Evolutionary conservation across 2,888 invertebrate genomes (phyloP).

Genomic region (Byasa hedistus): DNA sequence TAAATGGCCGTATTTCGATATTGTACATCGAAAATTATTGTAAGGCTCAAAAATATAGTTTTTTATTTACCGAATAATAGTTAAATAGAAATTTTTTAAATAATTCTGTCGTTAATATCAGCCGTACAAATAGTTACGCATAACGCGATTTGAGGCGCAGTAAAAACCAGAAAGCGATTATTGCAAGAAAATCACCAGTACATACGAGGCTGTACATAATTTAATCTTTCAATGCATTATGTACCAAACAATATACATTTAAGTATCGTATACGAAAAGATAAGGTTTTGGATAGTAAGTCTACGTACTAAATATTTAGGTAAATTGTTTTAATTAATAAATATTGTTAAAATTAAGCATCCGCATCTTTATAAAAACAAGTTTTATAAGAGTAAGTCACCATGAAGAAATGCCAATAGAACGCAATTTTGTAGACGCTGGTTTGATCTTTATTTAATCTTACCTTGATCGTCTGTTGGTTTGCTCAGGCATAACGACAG

Average conservation of each 20-base stretch:
- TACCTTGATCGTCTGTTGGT: slow-evolving; percentile 47
- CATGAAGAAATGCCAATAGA: slow-evolving; percentile 52
- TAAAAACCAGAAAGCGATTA: neutral
- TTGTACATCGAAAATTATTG: neutral
- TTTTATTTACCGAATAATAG: neutral
- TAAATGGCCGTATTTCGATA: neutral
- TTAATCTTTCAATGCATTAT: neutral
- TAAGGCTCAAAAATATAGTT: neutral
- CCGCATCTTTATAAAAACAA: slow-evolving; percentile 36
- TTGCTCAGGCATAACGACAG: slow-evolving; percentile 56
- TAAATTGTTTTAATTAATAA: neutral
- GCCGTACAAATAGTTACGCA: neutral
- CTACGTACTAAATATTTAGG: neutral
- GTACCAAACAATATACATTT: neutral
- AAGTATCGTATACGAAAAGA: neutral
- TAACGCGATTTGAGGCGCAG: neutral
- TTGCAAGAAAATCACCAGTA: neutral
- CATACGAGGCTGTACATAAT: neutral
- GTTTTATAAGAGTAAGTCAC: slow-evolving; percentile 42
- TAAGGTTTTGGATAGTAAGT: neutral
- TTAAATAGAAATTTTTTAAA: too few relatives aligned
- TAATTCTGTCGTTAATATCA: too few relatives aligned
- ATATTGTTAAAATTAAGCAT: slow-evolving; percentile 20
- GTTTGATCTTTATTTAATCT: slow-evolving; percentile 40
- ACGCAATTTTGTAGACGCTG: slow-evolving; percentile 43